Conservation (phyloP, 2,113 vertebrate species). For the Oryzias melastigma region DNA sequence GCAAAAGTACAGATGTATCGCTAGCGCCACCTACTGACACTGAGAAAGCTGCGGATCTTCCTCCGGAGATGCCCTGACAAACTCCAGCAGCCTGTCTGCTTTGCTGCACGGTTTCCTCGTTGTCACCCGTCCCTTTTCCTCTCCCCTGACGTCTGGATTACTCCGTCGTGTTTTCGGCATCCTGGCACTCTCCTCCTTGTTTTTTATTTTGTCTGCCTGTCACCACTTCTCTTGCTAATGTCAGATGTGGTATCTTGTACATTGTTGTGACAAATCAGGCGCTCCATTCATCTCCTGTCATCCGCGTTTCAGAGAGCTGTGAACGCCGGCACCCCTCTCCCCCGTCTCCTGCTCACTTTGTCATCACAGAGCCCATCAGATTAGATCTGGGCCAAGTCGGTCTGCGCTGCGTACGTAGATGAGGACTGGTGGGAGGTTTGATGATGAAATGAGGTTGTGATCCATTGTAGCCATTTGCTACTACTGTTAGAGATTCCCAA, state of each 20-base stretch:
- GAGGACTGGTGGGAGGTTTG: slow-evolving; percentile 41
- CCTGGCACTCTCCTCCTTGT: slow-evolving; percentile 21
- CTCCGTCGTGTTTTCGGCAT: slow-evolving; percentile 30
- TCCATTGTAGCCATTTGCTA: slow-evolving; percentile 30
- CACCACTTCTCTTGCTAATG: slow-evolving; percentile 36
- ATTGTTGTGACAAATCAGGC: slow-evolving; percentile 56
- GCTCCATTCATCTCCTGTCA: slow-evolving; percentile 53
- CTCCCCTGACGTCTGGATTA: slow-evolving; percentile 2
- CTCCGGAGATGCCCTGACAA: background rate
- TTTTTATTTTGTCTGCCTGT: slow-evolving; percentile 17
- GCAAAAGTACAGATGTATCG: slow-evolving; percentile 62
- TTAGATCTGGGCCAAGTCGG: slow-evolving; percentile 52
- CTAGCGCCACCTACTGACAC: slow-evolving; percentile 76
- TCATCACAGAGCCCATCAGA: slow-evolving; percentile 44
- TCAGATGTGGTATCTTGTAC: slow-evolving; percentile 44
- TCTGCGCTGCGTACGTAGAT: slow-evolving; percentile 43
- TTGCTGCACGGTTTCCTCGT: slow-evolving; percentile 5
- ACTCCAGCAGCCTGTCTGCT: slow-evolving; percentile 22
- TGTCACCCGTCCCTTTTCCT: slow-evolving; percentile 21
- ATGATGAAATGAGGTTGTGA: slow-evolving; percentile 15
- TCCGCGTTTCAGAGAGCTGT: slow-evolving; percentile 32
- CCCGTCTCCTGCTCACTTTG: slow-evolving; percentile 53
- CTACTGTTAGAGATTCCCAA: slow-evolving; percentile 27
- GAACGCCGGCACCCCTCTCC: slow-evolving; percentile 22
- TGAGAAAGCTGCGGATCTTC: slow-evolving; percentile 5